Conservation (phyloP, 1,140 invertebrate genomes). For the Schlechtendalia chinensis region DNA sequence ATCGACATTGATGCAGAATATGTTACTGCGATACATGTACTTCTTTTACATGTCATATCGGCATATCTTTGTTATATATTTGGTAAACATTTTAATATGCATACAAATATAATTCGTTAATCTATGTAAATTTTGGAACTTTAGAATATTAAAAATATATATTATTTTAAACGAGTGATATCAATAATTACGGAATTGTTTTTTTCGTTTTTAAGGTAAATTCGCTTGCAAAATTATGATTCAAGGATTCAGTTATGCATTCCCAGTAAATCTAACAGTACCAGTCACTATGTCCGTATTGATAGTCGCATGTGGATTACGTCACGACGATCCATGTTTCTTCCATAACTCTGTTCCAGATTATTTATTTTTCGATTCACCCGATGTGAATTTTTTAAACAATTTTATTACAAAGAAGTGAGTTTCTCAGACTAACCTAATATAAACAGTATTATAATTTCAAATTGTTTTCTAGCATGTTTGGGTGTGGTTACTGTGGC, state of each 20-base stretch:
- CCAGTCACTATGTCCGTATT: conserved; percentile 84
- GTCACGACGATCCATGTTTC: conserved; percentile 82
- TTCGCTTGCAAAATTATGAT: conserved; percentile 96
- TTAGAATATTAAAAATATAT: background rate
- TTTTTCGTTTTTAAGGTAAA: conserved; percentile 64
- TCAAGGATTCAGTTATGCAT: conserved; percentile 93
- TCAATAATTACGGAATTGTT: conserved; percentile 46
- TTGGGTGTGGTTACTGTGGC: conserved; percentile 90
- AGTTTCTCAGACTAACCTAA: conserved; percentile 32
- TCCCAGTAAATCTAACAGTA: conserved; percentile 88
- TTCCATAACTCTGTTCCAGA: conserved; percentile 80
- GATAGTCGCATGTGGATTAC: conserved; percentile 83
- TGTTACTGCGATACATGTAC: conserved; percentile 73
- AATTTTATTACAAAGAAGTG: conserved; percentile 78
- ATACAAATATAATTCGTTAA: background rate
- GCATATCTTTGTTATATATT: conserved; percentile 88
- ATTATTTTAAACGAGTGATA: conserved; percentile 41
- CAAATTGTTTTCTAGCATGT: conserved; percentile 63
- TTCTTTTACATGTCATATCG: conserved; percentile 77
- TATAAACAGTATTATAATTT: background rate
- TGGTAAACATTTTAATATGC: conserved; percentile 58
- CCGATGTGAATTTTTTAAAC: conserved; percentile 74
- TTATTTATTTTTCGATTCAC: conserved; percentile 88
- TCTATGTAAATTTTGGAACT: too few species aligned
- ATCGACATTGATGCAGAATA: conserved; percentile 67